A percentile compares a stretch with the other conserved stretches of the same genome.
phyloP scores from a whole-genome alignment of 2,888 invertebrate genomes.

The Laspeyria flexula region DNA sequence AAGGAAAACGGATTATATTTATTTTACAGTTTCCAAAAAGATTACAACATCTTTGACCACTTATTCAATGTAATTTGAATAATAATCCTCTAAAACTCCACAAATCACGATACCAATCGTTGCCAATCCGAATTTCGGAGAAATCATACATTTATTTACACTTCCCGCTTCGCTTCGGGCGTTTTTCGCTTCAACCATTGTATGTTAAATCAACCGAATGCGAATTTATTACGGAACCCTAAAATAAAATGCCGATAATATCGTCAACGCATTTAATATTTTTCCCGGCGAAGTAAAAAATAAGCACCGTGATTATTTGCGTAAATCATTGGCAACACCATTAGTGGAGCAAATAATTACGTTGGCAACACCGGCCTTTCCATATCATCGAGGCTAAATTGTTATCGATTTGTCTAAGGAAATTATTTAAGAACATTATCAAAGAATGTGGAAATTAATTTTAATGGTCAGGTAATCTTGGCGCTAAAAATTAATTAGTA shows the following conservation, averaged over 20 bases:
- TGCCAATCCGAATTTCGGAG: conserved; percentile 31
- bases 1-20: too few species aligned
- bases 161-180: conserved; percentile 20
- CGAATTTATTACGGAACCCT: conserved; percentile 34
- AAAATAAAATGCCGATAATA: conserved; percentile 37
- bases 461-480: not conserved
- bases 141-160: conserved; percentile 36
- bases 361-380: conserved; percentile 45
- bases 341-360: conserved; percentile 58
- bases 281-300: conserved; percentile 37
- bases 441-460: conserved; percentile 1
- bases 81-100: conserved; percentile 36
- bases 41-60: not conserved
- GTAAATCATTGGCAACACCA: conserved; percentile 54
- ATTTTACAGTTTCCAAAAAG: not conserved
- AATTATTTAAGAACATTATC: conserved; percentile 21
- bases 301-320: conserved; percentile 46
- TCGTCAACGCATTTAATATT: conserved; percentile 37
- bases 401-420: conserved; percentile 25
- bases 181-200: conserved; percentile 37
- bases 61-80: conserved; percentile 1
- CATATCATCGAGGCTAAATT: conserved; percentile 51
- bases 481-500: too few species aligned
- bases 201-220: conserved; percentile 33
- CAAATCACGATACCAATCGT: conserved; percentile 28